Evolutionary conservation across 2,113 vertebrate species (phyloP).

Genomic region (Meles meles): DNA sequence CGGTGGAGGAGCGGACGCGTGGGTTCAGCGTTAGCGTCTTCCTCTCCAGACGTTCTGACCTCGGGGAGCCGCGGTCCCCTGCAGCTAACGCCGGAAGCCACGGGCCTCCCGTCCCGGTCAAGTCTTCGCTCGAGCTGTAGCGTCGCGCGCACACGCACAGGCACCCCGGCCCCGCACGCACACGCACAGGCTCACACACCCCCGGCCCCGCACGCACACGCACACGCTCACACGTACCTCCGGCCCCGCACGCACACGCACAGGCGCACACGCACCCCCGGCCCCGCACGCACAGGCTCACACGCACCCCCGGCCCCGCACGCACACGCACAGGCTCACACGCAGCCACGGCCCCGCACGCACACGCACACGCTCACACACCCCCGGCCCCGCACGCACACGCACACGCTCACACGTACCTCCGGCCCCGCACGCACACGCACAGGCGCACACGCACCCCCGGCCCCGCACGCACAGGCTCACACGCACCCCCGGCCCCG

Average conservation of each 20-base stretch:
- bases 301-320: rapidly evolving
- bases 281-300: rapidly evolving
- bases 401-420: too few species aligned
- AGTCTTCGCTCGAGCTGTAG: neutral
- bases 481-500: rapidly evolving
- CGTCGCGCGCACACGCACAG: rapidly evolving
- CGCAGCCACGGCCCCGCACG: too few species aligned
- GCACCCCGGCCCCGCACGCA: rapidly evolving
- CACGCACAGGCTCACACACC: too few species aligned
- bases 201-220: rapidly evolving
- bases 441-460: too few species aligned
- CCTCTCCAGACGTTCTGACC: neutral
- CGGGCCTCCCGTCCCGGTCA: neutral
- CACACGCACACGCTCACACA: too few species aligned
- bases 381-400: rapidly evolving
- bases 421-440: rapidly evolving
- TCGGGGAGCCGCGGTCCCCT: neutral
- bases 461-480: rapidly evolving
- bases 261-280: too few species aligned
- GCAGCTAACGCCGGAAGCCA: neutral
- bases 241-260: too few species aligned
- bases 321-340: rapidly evolving
- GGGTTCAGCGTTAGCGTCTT: neutral
- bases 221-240: too few species aligned
- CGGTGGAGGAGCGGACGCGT: neutral